Percentiles rank a stretch among this genome's conserved stretches.
Conservation (phyloP, 1,140 invertebrate genomes). For the Steinernema khuongi region DNA sequence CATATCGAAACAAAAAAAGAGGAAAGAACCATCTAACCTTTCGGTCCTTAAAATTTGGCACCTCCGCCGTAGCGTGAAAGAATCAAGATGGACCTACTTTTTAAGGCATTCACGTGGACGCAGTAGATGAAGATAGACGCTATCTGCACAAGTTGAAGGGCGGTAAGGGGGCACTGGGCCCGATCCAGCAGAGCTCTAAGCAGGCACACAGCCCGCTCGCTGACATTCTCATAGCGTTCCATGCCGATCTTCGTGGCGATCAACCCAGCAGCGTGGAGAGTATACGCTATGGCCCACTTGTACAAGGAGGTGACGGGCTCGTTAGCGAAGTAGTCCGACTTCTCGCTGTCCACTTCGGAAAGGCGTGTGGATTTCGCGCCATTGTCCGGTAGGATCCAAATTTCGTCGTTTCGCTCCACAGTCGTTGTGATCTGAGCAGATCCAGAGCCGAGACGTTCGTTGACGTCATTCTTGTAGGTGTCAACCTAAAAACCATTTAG, state of each 20-base stretch:
- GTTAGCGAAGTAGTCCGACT: neutral
- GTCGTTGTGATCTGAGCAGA: neutral
- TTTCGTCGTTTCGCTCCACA: neutral
- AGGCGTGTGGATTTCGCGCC: neutral
- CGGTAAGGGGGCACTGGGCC: neutral
- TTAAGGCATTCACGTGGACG: neutral
- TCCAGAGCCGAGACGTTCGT: neutral
- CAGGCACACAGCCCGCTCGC: slow-evolving; percentile 16
- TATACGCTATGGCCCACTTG: slow-evolving; percentile 30
- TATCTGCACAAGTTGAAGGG: slow-evolving; percentile 2
- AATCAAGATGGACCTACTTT: no score
- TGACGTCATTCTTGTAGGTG: neutral
- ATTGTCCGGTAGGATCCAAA: slow-evolving; percentile 4
- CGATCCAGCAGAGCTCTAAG: slow-evolving; percentile 19
- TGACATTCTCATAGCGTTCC: slow-evolving; percentile 24
- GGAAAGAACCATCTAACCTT: no score
- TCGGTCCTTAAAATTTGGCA: no score
- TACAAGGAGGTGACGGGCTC: neutral
- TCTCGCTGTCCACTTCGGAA: neutral
- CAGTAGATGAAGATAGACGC: neutral
- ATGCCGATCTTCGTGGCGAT: slow-evolving; percentile 44
- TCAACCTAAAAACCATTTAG: neutral
- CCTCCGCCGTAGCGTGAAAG: no score
- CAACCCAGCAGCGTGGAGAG: slow-evolving; percentile 31
- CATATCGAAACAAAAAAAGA: no score